Percentiles rank a stretch among this genome's conserved stretches.
phyloP scores from a whole-genome alignment of 2,113 vertebrate genomes.

The Phodopus roborovskii region DNA sequence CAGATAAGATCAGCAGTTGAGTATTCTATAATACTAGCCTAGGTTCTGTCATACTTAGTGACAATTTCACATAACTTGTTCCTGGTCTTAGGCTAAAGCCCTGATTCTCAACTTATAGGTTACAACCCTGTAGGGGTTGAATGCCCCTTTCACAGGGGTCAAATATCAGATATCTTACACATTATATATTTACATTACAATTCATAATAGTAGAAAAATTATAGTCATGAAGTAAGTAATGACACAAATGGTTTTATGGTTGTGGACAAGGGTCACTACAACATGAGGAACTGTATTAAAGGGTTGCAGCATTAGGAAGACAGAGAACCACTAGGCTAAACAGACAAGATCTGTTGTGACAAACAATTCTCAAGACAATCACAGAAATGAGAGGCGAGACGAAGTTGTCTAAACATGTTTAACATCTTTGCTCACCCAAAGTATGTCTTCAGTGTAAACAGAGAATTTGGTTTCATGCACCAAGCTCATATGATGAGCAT shows the following conservation, averaged over 20 bases:
- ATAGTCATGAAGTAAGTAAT: not conserved
- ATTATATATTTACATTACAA: not conserved
- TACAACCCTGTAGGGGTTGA: not conserved
- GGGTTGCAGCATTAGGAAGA: too few species aligned
- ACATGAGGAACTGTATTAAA: not conserved
- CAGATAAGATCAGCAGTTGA: not conserved
- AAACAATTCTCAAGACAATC: not conserved
- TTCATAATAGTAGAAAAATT: not conserved
- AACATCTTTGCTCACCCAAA: not conserved
- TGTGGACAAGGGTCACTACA: not conserved
- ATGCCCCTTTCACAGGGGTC: not conserved
- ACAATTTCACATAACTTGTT: not conserved
- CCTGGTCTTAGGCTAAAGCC: not conserved
- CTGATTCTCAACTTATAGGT: not conserved
- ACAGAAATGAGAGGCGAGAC: not conserved
- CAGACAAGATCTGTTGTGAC: not conserved
- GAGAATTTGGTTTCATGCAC: not conserved
- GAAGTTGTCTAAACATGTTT: not conserved
- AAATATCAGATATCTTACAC: not conserved
- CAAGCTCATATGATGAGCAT: not conserved
- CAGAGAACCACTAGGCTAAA: not conserved
- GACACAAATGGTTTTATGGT: not conserved
- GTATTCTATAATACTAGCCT: not conserved
- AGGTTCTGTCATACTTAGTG: not conserved
- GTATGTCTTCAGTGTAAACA: constrained; percentile 12